Percentiles rank a stretch among this genome's conserved stretches.
phyloP scores from a whole-genome alignment of 2,797 vertebrate genomes.

The Liasis olivaceus region DNA sequence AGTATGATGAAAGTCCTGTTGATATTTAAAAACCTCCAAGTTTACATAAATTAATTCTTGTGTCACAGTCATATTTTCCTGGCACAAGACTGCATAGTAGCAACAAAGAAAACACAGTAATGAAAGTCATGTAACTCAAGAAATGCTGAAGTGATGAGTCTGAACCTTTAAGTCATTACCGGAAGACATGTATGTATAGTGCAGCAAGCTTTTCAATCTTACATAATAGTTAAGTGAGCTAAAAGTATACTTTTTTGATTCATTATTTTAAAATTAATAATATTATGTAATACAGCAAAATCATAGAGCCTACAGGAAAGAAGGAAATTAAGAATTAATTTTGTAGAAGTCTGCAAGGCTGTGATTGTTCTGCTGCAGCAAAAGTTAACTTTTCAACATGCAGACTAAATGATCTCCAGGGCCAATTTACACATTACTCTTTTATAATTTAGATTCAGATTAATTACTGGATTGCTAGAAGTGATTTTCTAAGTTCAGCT shows the following conservation, averaged over 20 bases:
- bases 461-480: background rate
- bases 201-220: slow-evolving; percentile 4
- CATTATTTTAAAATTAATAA: slow-evolving; percentile 10
- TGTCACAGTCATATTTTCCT: slow-evolving; percentile 75
- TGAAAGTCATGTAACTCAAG: slow-evolving; percentile 55
- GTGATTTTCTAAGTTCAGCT: background rate
- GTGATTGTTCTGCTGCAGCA: background rate
- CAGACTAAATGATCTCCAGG: background rate
- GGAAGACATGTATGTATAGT: background rate
- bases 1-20: slow-evolving; percentile 71
- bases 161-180: slow-evolving; percentile 50
- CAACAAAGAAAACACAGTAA: slow-evolving; percentile 69
- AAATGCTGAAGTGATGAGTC: slow-evolving; percentile 22
- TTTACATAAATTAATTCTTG: slow-evolving; percentile 72
- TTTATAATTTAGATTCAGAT: background rate
- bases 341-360: background rate
- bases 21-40: slow-evolving; percentile 59
- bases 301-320: background rate
- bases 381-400: background rate
- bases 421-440: background rate
- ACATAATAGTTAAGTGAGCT: slow-evolving; percentile 14
- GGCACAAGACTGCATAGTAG: slow-evolving; percentile 61
- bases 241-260: background rate
- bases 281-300: background rate
- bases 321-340: background rate